Conservation (phyloP, 2,888 invertebrate species). For the Lepidochrysops patricia region DNA sequence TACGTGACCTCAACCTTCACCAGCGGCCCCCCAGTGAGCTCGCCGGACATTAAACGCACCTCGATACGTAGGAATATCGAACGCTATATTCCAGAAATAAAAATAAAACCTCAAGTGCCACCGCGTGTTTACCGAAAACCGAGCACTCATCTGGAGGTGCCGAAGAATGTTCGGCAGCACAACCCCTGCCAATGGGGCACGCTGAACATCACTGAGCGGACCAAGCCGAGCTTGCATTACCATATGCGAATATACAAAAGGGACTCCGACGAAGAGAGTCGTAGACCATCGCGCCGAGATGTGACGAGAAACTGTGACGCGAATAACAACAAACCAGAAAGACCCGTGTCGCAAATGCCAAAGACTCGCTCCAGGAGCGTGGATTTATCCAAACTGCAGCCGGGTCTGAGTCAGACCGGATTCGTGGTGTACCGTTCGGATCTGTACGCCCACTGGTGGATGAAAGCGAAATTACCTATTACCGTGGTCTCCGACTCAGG, state of each 20-base stretch:
- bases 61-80: constrained; percentile 63
- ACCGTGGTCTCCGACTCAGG: constrained; percentile 76
- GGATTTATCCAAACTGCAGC: constrained; percentile 62
- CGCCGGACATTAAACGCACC: constrained; percentile 65
- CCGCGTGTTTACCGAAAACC: constrained; percentile 63
- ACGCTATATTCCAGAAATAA: constrained; percentile 56
- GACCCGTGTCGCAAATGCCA: constrained; percentile 35
- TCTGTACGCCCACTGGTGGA: constrained; percentile 94
- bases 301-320: constrained; percentile 53
- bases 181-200: constrained; percentile 66
- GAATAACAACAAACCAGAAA: constrained; percentile 35
- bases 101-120: constrained; percentile 60
- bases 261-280: constrained; percentile 36
- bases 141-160: constrained; percentile 60
- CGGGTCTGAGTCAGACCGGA: constrained; percentile 51
- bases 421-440: constrained; percentile 84
- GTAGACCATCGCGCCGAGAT: constrained; percentile 46
- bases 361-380: constrained; percentile 64
- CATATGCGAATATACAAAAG: constrained; percentile 69
- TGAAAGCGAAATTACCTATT: constrained; percentile 87
- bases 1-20: constrained; percentile 68
- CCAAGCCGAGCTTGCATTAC: constrained; percentile 66
- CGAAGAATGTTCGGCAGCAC: constrained; percentile 62
- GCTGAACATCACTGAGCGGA: constrained; percentile 60
- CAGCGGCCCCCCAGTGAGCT: constrained; percentile 58